Evolutionary conservation across 2,888 invertebrate genomes (phyloP), one percentile per base, ranked within the genome.

Genomic region (Eumacrocentrus americanus): DNA sequence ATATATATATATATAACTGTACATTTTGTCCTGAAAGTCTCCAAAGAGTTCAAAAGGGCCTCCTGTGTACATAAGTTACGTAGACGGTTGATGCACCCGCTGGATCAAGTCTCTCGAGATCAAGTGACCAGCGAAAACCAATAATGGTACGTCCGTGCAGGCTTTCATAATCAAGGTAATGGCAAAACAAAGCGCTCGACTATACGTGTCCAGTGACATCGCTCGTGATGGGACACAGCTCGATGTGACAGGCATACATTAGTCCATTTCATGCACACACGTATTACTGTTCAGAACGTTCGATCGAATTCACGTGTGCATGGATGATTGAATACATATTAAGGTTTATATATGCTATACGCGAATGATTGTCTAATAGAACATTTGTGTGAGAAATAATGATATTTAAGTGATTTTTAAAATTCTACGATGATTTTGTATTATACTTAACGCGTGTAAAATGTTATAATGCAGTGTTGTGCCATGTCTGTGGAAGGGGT

Each of bases 101-200:
- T 46, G 46, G 22, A 29, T 46, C 22, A 22, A 14, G 14, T 11
- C 44, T 46, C 46, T 25, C 46, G 11, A 46, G 46, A 46, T 22
- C 25, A 12, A 25, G 46, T n/a, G 25, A 29, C 29, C 29, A 29
- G 9, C 29, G 5, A 6, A 4, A 6, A 4, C 9, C 29, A 4
- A 29, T 6, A 29, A 29, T 29, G 29, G 4, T 9, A 6, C 5
- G 23, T 42, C 57, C 38, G 56, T 61, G 60, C 62, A 25, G n/a
- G n/a, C n/a, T 18, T 62, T 69, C 65, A 69, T 70, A 70, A 70
- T 71, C 67, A 69, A 68, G 66, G 65, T 71, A 72, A 71, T 68
- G 69, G 66, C 62, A 63, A 70, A 71, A 72, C 70, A 70, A 70
- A 71, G 67, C 58, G 66, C 47, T 61, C 51, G 50, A 44, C 50